Evolutionary conservation across 2,888 invertebrate species (phyloP).

Genomic region (Phengaris arion): DNA sequence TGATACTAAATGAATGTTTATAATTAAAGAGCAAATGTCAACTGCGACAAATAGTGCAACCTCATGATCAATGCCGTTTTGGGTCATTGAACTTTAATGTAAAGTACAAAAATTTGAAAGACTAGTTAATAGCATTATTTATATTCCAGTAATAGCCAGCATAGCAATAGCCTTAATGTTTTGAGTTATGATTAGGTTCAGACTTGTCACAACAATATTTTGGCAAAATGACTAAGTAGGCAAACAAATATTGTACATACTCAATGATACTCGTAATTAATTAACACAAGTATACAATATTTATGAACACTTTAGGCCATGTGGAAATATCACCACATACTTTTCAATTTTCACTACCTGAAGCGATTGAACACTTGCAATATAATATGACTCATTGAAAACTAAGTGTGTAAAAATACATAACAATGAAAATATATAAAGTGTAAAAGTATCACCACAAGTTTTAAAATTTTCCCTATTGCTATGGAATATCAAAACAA

Average conservation of each 20-base stretch:
- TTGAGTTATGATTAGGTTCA: too few relatives aligned
- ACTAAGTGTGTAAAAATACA: background rate
- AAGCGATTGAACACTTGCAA: background rate
- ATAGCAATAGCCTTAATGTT: too few relatives aligned
- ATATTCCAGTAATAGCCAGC: too few relatives aligned
- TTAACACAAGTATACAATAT: too few relatives aligned
- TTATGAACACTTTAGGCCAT: too few relatives aligned
- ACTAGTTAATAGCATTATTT: too few relatives aligned
- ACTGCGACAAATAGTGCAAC: background rate
- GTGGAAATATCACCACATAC: too few relatives aligned
- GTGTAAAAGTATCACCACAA: conserved; percentile 3
- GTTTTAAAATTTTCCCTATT: conserved; percentile 14
- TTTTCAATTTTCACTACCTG: background rate
- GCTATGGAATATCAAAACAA: background rate
- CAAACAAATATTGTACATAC: too few relatives aligned
- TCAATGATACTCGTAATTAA: too few relatives aligned
- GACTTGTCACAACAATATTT: too few relatives aligned
- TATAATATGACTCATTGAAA: background rate
- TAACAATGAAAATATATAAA: background rate
- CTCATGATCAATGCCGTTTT: background rate
- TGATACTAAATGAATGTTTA: background rate
- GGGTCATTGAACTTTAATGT: conserved; percentile 5
- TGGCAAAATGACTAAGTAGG: too few relatives aligned
- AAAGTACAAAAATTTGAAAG: background rate
- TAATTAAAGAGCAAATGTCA: background rate